These are phyloP conservation scores for Megalurothrips usitatus DNA, from an alignment of 2,888 invertebrate genomes.

Conservation along the genomic window DNA sequence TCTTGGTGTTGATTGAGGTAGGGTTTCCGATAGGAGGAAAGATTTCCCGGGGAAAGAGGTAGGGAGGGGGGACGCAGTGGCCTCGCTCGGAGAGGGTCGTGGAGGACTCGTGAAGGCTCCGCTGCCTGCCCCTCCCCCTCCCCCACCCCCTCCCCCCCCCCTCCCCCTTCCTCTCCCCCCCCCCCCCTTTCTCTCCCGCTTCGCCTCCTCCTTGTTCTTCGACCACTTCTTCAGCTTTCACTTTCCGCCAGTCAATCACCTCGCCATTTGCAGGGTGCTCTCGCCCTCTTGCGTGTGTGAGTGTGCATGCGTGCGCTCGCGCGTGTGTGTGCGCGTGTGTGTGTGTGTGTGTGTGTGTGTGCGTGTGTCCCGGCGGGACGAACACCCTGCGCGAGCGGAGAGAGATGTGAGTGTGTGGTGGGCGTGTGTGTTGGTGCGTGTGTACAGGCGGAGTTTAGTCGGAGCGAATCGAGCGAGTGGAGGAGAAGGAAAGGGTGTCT, in stretches of 20 bases:
- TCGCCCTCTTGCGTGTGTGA: neutral
- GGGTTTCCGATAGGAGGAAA: too few species aligned
- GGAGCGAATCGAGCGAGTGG: neutral
- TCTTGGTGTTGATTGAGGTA: too few species aligned
- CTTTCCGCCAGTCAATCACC: neutral
- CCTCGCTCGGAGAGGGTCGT: too few species aligned
- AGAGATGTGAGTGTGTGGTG: neutral
- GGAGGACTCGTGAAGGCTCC: too few species aligned
- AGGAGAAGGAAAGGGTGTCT: neutral
- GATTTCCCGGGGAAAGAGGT: too few species aligned
- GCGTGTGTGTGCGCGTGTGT: neutral
- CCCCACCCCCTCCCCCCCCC: neutral
- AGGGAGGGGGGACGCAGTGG: slow-evolving; percentile 30
- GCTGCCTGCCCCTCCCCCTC: neutral
- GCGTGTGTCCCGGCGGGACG: neutral
- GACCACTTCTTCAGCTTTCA: too few species aligned
- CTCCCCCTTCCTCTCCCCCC: neutral
- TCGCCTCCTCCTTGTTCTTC: neutral
- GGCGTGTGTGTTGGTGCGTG: neutral
- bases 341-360: neutral
- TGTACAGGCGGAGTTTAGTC: neutral
- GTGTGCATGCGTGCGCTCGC: too few species aligned
- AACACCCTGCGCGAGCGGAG: too few species aligned
- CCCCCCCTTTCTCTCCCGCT: neutral
- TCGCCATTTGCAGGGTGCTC: neutral